Evolutionary conservation across 2,113 vertebrate species (phyloP), one percentile per base, ranked within the genome.

Genomic region (Pygoscelis adeliae): DNA sequence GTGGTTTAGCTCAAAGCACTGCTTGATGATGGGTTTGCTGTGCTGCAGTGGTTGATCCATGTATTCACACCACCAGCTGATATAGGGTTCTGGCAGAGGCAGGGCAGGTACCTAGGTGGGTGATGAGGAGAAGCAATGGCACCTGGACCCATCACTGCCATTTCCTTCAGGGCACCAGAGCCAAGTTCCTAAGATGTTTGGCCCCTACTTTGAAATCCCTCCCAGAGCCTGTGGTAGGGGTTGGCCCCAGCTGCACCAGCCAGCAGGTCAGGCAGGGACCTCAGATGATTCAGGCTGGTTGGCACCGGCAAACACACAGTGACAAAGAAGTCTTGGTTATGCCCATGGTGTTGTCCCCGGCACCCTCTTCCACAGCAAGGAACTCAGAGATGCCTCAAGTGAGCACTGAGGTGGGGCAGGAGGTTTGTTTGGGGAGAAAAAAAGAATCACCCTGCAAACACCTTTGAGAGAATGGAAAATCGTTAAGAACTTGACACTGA

Each of bases 271-370:
- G 34, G 27, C 6, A 13, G 6, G 46, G 38, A 71, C 15, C 27
- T 42, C 55, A n/a, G 29, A 32, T 15, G 20, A 42, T 16, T 70
- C 69, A 87, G 63, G 17, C 38, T 79, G 32, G 9, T 21, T 66
- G 42, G 21, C 38, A 53, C 2, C 1, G 13, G 14, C 17, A 46
- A 49, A 16, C 2, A 2, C 49, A 14, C 3, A 8, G 25, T 9
- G 36, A 56, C 5, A 9, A 36, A 21, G 21, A 85, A 89, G 4
- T 17, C 36, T 73, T 9, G 14, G 52, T 52, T n/a, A 36, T 19
- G 6, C 7, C 46, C 15, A 36, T 4, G 4, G 26, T 47, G 13
- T 5, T 81, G 40, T 30, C 40, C 58, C 34, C 62, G 77, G 5
- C 11, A 14, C 25, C 19, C 32, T 65, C 26, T 74, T 71, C 42